These are phyloP conservation scores for Pangasius mekongensis DNA, from an alignment of 2,797 vertebrate species.

Conservation along the genomic window DNA sequence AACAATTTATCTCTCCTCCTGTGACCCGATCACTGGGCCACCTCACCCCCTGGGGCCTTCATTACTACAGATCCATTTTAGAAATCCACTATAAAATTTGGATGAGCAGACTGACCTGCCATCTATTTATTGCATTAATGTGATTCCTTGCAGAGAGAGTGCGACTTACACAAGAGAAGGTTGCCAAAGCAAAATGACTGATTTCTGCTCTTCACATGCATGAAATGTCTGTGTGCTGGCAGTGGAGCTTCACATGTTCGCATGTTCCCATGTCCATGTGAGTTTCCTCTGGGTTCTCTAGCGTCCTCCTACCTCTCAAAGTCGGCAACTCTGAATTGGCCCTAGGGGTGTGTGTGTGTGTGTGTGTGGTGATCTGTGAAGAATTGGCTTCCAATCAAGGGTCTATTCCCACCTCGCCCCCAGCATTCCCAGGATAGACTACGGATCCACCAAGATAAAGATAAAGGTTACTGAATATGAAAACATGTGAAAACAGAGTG, in stretches of 20 bases:
- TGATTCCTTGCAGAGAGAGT: slow-evolving; percentile 37
- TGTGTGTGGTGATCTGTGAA: background rate
- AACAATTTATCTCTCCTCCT: slow-evolving; percentile 55
- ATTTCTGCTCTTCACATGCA: background rate
- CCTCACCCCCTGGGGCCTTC: slow-evolving; percentile 25
- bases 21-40: slow-evolving; percentile 26
- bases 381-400: background rate
- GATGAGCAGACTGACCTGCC: slow-evolving; percentile 45
- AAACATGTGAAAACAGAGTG: background rate
- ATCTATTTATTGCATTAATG: slow-evolving; percentile 45
- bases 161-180: background rate
- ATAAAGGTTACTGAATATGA: background rate
- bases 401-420: background rate
- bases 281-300: background rate
- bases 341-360: background rate
- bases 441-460: background rate
- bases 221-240: background rate
- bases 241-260: background rate
- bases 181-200: background rate
- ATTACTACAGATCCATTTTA: slow-evolving; percentile 46
- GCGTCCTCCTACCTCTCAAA: background rate
- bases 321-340: background rate
- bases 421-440: background rate
- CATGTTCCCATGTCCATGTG: background rate
- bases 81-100: slow-evolving; percentile 46